Evolutionary conservation across 2,797 vertebrate species (phyloP).

Genomic region (Loriculus beryllinus): DNA sequence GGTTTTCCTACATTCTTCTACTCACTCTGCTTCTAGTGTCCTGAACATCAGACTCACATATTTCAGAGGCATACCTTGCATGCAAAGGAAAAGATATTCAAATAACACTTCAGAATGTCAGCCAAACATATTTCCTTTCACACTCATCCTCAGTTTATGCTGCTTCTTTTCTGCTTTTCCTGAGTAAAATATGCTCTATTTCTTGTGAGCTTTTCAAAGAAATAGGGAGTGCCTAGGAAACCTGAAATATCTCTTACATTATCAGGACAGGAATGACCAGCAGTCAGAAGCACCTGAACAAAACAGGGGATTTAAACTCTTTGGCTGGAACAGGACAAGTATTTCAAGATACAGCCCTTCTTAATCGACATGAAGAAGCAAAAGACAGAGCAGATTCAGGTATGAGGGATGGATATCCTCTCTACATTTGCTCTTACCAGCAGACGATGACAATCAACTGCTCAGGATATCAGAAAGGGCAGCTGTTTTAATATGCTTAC

Average conservation of each 20-base stretch:
- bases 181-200: background rate
- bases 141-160: background rate
- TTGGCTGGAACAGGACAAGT: background rate
- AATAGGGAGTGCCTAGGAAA: background rate
- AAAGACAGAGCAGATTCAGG: background rate
- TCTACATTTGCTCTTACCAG: background rate
- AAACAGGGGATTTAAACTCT: background rate
- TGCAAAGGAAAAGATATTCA: slow-evolving; percentile 6
- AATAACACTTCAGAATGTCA: slow-evolving; percentile 31
- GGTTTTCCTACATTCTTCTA: background rate
- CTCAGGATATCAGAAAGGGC: background rate
- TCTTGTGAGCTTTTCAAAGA: background rate
- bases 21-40: background rate
- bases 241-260: background rate
- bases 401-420: background rate
- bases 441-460: background rate
- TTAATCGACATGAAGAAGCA: background rate
- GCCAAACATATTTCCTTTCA: slow-evolving; percentile 24
- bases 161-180: background rate
- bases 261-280: background rate
- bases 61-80: background rate
- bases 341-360: background rate
- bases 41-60: background rate
- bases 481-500: background rate
- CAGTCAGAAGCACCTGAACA: background rate